Base-by-base conservation (phyloP, 2,113 vertebrate species). In the Hemibagrus wyckioides region DNA sequence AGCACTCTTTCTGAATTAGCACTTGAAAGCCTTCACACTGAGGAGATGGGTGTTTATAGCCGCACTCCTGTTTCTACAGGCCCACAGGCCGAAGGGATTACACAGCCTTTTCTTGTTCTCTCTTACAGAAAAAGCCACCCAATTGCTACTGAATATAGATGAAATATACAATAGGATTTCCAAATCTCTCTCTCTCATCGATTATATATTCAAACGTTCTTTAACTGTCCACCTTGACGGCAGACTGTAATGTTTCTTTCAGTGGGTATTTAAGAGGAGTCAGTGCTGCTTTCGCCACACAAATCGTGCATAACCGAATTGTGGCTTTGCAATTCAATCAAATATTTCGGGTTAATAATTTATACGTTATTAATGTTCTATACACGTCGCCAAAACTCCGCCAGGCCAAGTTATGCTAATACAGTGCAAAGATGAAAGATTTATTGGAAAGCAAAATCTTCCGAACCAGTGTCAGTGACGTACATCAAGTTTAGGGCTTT, bases 1-100 rank as follows among this genome's bases (percentile, higher is more conserved):
- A 87, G 92, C 88, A 94, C 93, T 95, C 90, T 91, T 95, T 95
- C 93, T 93, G 92, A 94, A 95, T 94, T 92, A 94, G 90, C 76
- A 92, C 88, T 92, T 84, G 71, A 91, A 77, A 56, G 92, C 82
- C 92, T 73, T 92, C 76, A 89, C 89, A 92, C 76, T 67, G 83
- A 94, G 59, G 84, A 87, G 69, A 91, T 92, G 85, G 94, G 90
- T 91, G 90, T 93, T 92, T 92, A 93, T 86, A 92, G 91, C 88
- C 92, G 52, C 92, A 87, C 89, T 95, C 89, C 89, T 95, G 85
- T 86, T 91, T 90, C 92, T 91, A 90, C 86, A 86, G 61, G 90
- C 48, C 84, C 80, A 44, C 30, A 89, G 82, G 63, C 56, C 52
- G 19, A 30, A 86, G 30, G 36, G 33, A 52, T 86, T 69, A 86